A percentile compares a stretch with the other conserved stretches of the same genome.
Conservation (phyloP, 2,113 vertebrate species). For the Scortum barcoo region DNA sequence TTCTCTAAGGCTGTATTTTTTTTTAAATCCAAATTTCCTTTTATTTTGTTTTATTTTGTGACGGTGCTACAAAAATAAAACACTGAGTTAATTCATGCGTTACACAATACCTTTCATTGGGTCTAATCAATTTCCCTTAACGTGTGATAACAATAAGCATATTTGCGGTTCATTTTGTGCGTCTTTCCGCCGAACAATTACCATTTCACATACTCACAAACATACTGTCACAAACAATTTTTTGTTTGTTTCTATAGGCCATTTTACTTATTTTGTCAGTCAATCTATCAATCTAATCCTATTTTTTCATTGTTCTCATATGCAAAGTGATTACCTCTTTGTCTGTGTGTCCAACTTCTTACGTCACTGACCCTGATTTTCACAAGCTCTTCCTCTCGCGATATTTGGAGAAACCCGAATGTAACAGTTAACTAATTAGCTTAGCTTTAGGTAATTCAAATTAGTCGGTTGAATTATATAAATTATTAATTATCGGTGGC, state of each 20-base stretch:
- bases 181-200: background rate
- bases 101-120: background rate
- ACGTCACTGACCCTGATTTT: background rate
- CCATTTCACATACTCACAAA: background rate
- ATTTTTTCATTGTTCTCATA: background rate
- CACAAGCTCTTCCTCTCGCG: background rate
- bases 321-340: background rate
- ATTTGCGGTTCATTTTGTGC: background rate
- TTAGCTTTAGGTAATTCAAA: background rate
- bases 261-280: background rate
- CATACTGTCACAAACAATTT: background rate
- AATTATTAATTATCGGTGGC: background rate
- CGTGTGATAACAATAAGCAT: background rate
- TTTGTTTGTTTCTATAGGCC: background rate
- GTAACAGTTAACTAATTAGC: background rate
- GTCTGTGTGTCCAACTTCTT: background rate
- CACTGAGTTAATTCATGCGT: background rate
- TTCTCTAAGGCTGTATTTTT: constrained; percentile 37
- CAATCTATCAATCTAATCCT: too few relatives aligned
- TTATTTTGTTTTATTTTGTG: background rate
- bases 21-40: too few relatives aligned
- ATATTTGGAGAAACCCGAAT: background rate
- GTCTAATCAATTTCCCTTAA: background rate
- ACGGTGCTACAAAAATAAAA: background rate
- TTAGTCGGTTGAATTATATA: background rate